Conservation (phyloP, 2,888 invertebrate genomes). For the Yponomeuta sedellus region DNA sequence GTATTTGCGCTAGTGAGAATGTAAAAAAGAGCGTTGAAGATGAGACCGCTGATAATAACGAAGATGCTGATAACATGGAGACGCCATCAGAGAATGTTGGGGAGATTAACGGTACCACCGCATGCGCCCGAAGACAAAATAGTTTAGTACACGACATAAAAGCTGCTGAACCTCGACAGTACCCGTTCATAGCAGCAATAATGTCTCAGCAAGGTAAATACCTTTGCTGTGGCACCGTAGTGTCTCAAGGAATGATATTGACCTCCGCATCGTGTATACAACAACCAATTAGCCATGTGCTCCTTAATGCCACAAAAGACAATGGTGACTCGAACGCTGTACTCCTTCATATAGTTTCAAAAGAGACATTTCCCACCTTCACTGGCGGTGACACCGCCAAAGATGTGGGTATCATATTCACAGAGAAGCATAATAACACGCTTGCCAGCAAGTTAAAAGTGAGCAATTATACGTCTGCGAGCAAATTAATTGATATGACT, state of each 20-base stretch:
- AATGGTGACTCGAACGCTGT: constrained; percentile 42
- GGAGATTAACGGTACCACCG: constrained; percentile 26
- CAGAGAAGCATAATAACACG: constrained; percentile 50
- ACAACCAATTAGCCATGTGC: constrained; percentile 42
- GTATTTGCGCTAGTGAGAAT: constrained; percentile 39
- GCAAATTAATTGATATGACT: constrained; percentile 43
- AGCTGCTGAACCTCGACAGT: constrained; percentile 42
- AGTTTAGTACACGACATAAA: constrained; percentile 54
- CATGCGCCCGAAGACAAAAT: constrained; percentile 52
- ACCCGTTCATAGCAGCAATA: constrained; percentile 59
- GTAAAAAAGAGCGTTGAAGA: constrained; percentile 55
- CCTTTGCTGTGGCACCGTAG: constrained; percentile 53
- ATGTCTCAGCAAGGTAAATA: constrained; percentile 60
- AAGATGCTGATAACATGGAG: neutral
- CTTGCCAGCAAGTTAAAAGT: constrained; percentile 48
- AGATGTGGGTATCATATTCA: constrained; percentile 56
- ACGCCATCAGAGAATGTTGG: neutral
- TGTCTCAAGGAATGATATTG: constrained; percentile 55
- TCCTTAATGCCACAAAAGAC: constrained; percentile 51
- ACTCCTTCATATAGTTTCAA: constrained; percentile 46
- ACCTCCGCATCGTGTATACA: constrained; percentile 53
- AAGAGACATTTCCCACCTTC: constrained; percentile 55
- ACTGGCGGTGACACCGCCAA: constrained; percentile 37
- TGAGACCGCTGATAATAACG: constrained; percentile 26
- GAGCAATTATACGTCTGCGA: constrained; percentile 45